Evolutionary conservation across 1,140 invertebrate species (phyloP).

Genomic region (Gryon sp.): DNA sequence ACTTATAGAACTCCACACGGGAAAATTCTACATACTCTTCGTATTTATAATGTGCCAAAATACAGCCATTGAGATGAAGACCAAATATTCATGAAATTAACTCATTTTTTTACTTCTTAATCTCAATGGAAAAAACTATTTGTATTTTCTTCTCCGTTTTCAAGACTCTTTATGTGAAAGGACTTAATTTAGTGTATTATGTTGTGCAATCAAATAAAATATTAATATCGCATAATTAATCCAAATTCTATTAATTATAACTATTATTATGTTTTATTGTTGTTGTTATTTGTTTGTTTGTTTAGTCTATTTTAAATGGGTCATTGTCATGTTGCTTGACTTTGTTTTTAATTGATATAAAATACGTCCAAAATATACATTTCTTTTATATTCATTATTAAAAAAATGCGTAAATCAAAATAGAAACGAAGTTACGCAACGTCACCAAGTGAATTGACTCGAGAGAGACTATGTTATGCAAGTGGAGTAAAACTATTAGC

Average conservation of each 20-base stretch:
- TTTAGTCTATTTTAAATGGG: slow-evolving; percentile 74
- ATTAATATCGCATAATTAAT: slow-evolving; percentile 39
- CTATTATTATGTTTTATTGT: slow-evolving; percentile 69
- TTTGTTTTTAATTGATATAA: slow-evolving; percentile 57
- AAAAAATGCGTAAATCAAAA: slow-evolving; percentile 7
- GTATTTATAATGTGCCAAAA: slow-evolving; percentile 76
- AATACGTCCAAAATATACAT: slow-evolving; percentile 6
- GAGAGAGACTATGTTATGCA: slow-evolving; percentile 58
- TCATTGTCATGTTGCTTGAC: slow-evolving; percentile 73
- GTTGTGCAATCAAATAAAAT: slow-evolving; percentile 45
- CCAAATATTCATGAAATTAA: not conserved
- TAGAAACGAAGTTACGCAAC: slow-evolving; percentile 70
- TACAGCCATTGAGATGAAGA: slow-evolving; percentile 67
- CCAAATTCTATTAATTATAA: slow-evolving; percentile 51
- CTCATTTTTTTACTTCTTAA: not conserved
- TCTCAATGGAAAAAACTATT: slow-evolving; percentile 33
- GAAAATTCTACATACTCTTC: slow-evolving; percentile 58
- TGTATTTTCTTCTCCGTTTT: slow-evolving; percentile 11
- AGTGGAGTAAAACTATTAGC: slow-evolving; percentile 65
- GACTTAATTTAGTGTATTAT: slow-evolving; percentile 42
- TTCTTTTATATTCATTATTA: not conserved
- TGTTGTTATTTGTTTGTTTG: slow-evolving; percentile 78
- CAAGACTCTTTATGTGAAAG: slow-evolving; percentile 21
- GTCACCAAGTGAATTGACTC: slow-evolving; percentile 65
- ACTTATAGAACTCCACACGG: slow-evolving; percentile 25